Base-by-base conservation (phyloP, 2,888 invertebrate genomes). In the Cheilosia impressa region DNA sequence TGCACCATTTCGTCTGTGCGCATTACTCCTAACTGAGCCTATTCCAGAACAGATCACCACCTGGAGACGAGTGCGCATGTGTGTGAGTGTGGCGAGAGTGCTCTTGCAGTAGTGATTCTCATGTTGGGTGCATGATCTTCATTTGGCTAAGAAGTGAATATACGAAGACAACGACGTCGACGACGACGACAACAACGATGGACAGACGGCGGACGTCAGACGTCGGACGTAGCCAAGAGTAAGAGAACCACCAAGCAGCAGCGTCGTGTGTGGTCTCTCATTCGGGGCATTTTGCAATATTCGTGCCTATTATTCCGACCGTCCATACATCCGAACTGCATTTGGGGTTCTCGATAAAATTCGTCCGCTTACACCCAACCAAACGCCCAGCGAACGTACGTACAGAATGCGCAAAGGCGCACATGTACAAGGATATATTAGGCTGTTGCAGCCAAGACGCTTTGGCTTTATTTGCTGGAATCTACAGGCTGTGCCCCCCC, bases 251-350 rank as follows among this genome's bases (percentile, higher is more conserved):
- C 17, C 69, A 60, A 27, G 22, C 50, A 45, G 27, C 9, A 34
- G 50, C 84, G 43, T 68, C 84, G 85, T 85, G 85, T 85, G 85
- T 85, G 85, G 85, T 85, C 85, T 38, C 81, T 77, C 85, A 81
- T 85, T 85, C 76, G 45, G 52, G 76, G 75, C 81, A 81, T 85
- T 85, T 85, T 76, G 85, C 85, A 85, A 76, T 85, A 66, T 84
- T 85, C 85, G 85, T 85, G 85, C 81, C 85, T 68, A 85, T 85
- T 82, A 78, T 82, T 82, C 83, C 45, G 52, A 78, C 72, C 82
- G 57, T 76, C 45, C 66, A 62, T 81, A 81, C 77, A 76, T 69
- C 52, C 77, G 52, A 63, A 62, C 65, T 65, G 68, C 76, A 71
- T 85, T 81, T 81, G 57, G 72, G 71, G 65, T 60, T 80, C 84